phyloP scores from a whole-genome alignment of 1,140 invertebrate genomes.

The Tribolium madens region DNA sequence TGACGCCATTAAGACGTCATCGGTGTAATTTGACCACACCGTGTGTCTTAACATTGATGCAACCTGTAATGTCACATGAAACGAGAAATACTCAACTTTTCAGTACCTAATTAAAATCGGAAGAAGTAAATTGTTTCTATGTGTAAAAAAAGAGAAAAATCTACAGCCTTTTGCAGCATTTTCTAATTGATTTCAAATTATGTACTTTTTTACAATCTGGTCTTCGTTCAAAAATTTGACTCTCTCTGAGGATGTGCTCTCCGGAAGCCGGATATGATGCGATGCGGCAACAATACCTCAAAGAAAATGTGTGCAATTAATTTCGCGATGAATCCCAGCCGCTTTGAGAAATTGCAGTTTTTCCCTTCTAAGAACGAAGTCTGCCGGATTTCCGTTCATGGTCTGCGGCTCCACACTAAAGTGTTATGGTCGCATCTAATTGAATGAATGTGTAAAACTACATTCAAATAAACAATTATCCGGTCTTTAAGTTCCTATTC shows the following conservation, averaged over 20 bases:
- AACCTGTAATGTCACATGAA: neutral
- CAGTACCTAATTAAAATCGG: too few relatives aligned
- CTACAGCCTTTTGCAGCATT: too few relatives aligned
- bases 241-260: neutral
- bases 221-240: neutral
- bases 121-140: too few relatives aligned
- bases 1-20: conserved; percentile 17
- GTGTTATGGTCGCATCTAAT: neutral
- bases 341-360: conserved; percentile 16
- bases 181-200: too few relatives aligned
- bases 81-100: too few relatives aligned
- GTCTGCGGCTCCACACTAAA: conserved; percentile 7
- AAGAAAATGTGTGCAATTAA: conserved; percentile 4
- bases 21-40: neutral
- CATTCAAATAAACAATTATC: neutral
- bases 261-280: neutral
- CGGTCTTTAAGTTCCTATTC: neutral
- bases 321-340: neutral
- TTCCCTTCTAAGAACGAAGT: conserved; percentile 19
- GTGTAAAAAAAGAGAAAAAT: too few relatives aligned
- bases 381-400: conserved; percentile 34
- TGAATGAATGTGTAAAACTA: neutral
- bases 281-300: neutral
- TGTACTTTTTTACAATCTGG: too few relatives aligned
- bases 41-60: neutral